Evolutionary conservation across 92 coral and sea anemone genomes (phyloP), one percentile per base, ranked within the genome.

Genomic region (Montipora capitata): DNA sequence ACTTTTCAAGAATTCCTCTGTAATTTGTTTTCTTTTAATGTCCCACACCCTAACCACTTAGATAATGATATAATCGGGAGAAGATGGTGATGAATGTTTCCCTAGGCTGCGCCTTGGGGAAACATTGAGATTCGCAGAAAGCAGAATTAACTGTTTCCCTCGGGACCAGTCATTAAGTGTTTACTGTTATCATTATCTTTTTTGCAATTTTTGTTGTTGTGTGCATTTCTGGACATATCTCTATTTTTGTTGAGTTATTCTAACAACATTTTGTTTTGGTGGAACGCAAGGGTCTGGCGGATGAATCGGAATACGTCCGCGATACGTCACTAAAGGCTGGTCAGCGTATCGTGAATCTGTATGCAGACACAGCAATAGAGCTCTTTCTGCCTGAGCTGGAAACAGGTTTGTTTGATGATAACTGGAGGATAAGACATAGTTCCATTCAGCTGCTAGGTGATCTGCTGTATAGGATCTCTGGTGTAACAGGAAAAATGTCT

Each of bases 401-500:
- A 89, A 84, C 81, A 82, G 99, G 99, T 1, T 77, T 97, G 89
- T 97, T 97, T 81, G 99, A 97, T 67, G 99, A 97, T 61, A 97
- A 97, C 94, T 97, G 99, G 99, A 93, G 99, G 45, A 97, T 97
- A 73, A 81, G 99, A 18, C 94, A 94, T 77, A 96, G 98, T 78
- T 97, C 99, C 40, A 92, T 97, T 27, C 98, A 97, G 80, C 52
- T 97, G 16, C 76, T 97, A 74, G 99, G 99, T 17, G 99, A 97
- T 66, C 86, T 97, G 82, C 77, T 97, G 82, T 97, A 97, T 86
- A 91, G 85, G 82, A 92, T 97, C 57, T 97, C 99, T 7, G 99
- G 99, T 64, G 99, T 97, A 4, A 95, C 99, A 2, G 99, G 99
- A 13, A 97, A 97, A 81, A 97, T 97, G 99, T 93, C 98, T 38